A percentile compares a stretch with the other conserved stretches of the same genome.
Conservation (phyloP, 2,113 vertebrate genomes). For the Heptranchias perlo region DNA sequence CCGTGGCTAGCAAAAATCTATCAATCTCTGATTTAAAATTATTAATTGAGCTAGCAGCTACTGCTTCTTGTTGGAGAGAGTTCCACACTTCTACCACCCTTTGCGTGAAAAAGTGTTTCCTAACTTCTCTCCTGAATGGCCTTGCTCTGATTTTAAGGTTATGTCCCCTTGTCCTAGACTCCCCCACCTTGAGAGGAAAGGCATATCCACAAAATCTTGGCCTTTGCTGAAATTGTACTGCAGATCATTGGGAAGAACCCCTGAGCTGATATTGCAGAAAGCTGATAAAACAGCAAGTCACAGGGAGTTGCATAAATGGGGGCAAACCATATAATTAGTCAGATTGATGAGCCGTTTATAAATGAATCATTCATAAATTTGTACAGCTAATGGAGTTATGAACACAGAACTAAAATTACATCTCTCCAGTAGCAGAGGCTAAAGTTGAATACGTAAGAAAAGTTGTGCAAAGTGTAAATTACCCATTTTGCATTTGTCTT, state of each 20-base stretch:
- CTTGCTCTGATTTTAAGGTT: too few relatives aligned
- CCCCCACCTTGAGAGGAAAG: too few relatives aligned
- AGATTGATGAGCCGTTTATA: background rate
- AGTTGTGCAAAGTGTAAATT: background rate
- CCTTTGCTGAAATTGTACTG: background rate
- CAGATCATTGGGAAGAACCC: background rate
- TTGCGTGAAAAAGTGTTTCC: too few relatives aligned
- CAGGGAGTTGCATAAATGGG: background rate
- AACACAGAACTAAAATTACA: background rate
- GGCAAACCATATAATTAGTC: background rate
- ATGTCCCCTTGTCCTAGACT: too few relatives aligned
- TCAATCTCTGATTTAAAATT: too few relatives aligned
- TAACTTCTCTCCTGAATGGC: too few relatives aligned
- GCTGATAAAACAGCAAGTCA: background rate
- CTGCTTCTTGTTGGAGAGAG: too few relatives aligned
- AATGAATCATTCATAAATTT: background rate
- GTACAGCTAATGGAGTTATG: background rate
- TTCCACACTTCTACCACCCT: too few relatives aligned
- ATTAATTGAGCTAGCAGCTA: too few relatives aligned
- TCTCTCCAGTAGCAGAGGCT: background rate
- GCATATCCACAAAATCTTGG: background rate
- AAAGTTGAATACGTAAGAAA: background rate
- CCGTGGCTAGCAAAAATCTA: too few relatives aligned
- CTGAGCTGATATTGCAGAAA: background rate
- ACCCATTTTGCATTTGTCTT: background rate